Evolutionary conservation across 2,888 invertebrate genomes (phyloP), one percentile per base, ranked within the genome.

Genomic region (Germaria angustata): DNA sequence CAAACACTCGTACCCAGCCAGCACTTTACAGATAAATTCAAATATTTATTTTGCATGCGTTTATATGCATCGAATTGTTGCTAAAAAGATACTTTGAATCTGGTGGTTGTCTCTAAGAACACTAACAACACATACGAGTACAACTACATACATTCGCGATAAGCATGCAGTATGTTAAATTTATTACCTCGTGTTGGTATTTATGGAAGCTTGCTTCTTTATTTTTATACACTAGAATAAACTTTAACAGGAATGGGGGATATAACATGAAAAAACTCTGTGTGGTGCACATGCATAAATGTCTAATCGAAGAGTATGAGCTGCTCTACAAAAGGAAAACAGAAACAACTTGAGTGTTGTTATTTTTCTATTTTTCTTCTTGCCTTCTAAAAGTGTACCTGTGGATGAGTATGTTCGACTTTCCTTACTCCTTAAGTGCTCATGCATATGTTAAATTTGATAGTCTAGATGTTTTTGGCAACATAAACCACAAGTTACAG

Each of bases 101-200:
- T 51, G 32, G 20, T 41, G 8, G 24, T 8, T 36, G 28, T 4
- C 2, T 53, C 17, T 63, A 34, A 44, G 13, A 15, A 65, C 51
- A 53, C 11, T 22, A 51, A 3, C 11, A 1, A 8, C 17, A 32
- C 7, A n/a, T 6, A 41, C 34, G n/a, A n/a, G n/a, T n/a, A n/a
- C n/a, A n/a, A n/a, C n/a, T n/a, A 61, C 17, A 9, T 2, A 24
- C 32, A 13, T 39, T 24, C n/a, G 41, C 8, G 46, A 46, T 46
- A 63, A 55, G 53, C 46, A 46, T 51, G 34, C 61, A 66, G 72
- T 79, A 79, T 51, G 72, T 59, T 44, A 66, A 72, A 79, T 79
- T 79, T 79, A 79, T 79, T 66, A 57, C 65, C 49, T 79, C 65
- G 49, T 65, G 71, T 59, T 79, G 65, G 13, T 72, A 72, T 65